Evolutionary conservation across 2,113 vertebrate genomes (phyloP), one percentile per base, ranked within the genome.

Genomic region (Hirundichthys speculiger): DNA sequence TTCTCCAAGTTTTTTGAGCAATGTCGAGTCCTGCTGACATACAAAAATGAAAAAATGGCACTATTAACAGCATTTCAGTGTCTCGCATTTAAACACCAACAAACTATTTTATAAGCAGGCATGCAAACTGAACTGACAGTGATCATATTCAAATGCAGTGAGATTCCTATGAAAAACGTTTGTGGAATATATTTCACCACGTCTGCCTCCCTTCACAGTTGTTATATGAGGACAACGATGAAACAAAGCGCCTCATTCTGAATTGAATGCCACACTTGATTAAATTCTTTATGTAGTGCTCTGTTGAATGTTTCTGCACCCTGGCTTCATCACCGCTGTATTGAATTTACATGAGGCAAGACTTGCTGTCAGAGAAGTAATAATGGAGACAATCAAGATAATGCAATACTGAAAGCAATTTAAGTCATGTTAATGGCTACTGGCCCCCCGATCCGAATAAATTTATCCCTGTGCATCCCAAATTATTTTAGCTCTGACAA

Each of bases 211-310:
- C 12, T 54, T 69, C 40, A 70, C 60, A 43, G 60, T 55, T 39
- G 7, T 63, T 34, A 34, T 34, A 34, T 7, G 30, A 34, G 53
- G 40, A 55, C n/a, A 18, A 66, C 45, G 40, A 63, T 49, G 42
- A 67, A 69, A 55, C 51, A 42, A 65, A 57, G 25, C 49, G 34
- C 53, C 62, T 47, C 61, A 39, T 42, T 79, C 60, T 60, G 46
- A 41, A 50, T 62, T 59, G 74, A 80, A 81, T 72, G 56, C 66
- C 73, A 74, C 3, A 30, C 52, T 66, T 75, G 66, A 82, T 74
- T 76, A 69, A 50, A 64, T 18, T 71, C 45, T 59, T 54, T 59
- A 21, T 55, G 15, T 21, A 5, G 14, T 61, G 42, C 67, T 71
- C 48, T 53, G 19, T 46, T 59, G 38, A 74, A 77, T n/a, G 38